A percentile compares a stretch with the other conserved stretches of the same genome.
These are phyloP conservation scores for Atherinomorus stipes DNA, from an alignment of 2,113 vertebrate species.

Conservation along the genomic window DNA sequence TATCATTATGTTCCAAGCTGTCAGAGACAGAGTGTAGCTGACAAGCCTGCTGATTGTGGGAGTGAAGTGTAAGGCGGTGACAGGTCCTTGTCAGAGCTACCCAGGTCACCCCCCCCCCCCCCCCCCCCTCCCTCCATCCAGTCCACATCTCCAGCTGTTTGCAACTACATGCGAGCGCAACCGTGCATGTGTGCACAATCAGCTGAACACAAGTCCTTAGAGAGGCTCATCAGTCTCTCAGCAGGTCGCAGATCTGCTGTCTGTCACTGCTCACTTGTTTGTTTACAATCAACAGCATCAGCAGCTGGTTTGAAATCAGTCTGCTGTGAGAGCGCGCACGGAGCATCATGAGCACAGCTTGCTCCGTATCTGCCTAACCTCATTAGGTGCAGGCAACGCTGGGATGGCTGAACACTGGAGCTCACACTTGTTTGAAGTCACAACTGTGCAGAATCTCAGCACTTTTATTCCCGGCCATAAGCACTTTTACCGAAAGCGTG, in stretches of 20 bases:
- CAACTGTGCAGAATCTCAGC: conserved; percentile 46
- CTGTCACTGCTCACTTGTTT: conserved; percentile 62
- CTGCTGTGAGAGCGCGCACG: conserved; percentile 24
- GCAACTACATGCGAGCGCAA: neutral
- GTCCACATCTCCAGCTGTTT: conserved; percentile 43
- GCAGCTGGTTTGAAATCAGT: conserved; percentile 66
- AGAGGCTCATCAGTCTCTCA: conserved; percentile 51
- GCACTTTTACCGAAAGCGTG: conserved; percentile 51
- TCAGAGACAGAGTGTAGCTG: conserved; percentile 49
- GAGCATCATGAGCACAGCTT: conserved; percentile 68
- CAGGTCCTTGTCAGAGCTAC: conserved; percentile 54
- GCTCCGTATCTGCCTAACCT: conserved; percentile 52
- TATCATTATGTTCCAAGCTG: conserved; percentile 45
- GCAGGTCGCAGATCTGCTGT: conserved; percentile 64
- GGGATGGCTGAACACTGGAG: conserved; percentile 40
- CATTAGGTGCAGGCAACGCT: conserved; percentile 62
- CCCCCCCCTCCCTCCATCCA: neutral
- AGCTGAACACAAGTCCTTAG: neutral
- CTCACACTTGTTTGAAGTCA: conserved; percentile 58
- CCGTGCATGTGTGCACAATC: neutral
- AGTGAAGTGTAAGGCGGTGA: conserved; percentile 54
- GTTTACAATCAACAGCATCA: conserved; percentile 57
- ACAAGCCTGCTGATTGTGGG: conserved; percentile 60
- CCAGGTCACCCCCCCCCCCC: conserved; percentile 37
- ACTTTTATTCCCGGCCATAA: conserved; percentile 54